Conservation (phyloP, 2,797 vertebrate species). For the Bufotes viridis region DNA sequence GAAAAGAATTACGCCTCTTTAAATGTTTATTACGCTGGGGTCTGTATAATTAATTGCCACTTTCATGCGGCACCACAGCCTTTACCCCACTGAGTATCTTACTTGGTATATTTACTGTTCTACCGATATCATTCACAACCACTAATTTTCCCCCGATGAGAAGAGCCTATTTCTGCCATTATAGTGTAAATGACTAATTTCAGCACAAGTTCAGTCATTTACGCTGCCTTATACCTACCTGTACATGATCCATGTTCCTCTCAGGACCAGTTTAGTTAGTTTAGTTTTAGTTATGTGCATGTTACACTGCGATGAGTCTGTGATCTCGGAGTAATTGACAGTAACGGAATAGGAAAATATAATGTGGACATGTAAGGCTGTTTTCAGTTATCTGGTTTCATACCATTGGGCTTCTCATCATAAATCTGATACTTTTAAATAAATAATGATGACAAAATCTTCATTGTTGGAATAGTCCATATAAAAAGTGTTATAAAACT, state of each 20-base stretch:
- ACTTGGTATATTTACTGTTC: not conserved
- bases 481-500: not conserved
- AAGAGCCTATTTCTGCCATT: not conserved
- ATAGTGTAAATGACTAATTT: not conserved
- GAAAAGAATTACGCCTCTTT: not conserved
- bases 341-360: constrained; percentile 25
- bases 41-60: constrained; percentile 2
- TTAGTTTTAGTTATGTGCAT: too few species aligned
- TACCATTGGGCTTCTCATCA: constrained; percentile 12
- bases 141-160: not conserved
- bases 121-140: not conserved
- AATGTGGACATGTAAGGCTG: not conserved
- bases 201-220: not conserved
- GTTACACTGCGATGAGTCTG: constrained; percentile 5
- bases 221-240: not conserved
- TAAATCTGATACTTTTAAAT: constrained; percentile 32
- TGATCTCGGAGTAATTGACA: constrained; percentile 41
- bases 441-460: not conserved
- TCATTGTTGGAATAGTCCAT: not conserved
- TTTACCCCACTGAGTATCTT: not conserved
- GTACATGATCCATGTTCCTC: constrained; percentile 31
- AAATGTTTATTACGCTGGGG: not conserved
- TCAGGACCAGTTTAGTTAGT: constrained; percentile 38
- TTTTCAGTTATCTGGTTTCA: constrained; percentile 1
- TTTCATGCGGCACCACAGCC: too few species aligned